Base-by-base conservation (phyloP, 2,113 vertebrate genomes). In the Lota lota region DNA sequence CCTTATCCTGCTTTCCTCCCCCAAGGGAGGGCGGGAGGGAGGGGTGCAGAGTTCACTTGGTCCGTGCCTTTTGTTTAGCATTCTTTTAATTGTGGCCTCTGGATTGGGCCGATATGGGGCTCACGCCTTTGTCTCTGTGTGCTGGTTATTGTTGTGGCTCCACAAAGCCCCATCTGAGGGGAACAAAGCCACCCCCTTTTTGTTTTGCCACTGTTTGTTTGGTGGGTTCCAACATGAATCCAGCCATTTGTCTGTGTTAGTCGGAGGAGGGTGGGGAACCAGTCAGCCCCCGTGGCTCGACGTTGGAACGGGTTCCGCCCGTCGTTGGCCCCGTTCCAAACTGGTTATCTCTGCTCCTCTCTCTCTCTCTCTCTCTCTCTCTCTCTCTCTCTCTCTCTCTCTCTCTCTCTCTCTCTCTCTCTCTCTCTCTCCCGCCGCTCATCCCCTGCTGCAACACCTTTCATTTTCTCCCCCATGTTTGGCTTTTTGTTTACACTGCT, bases 161-260 rank as follows among this genome's bases (percentile, higher is more conserved):
- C 88, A 87, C 84, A 90, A 88, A 88, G 88, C 87, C 81, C 82
- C 79, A 70, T 85, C 87, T 81, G 84, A 76, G 75, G 74, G 83
- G 82, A 86, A 90, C 88, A 90, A 90, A 88, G 87, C 84, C 87
- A 12, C 1, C 40, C 8, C 40, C 40, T 2, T 10, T 47, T 87
- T 87, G 88, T 88, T 40, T n/a, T 56, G 16, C 16, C 17, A 18
- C 40, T 47, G 40, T 47, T 47, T 47, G 40, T 47, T 47, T 47
- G 40, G 40, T 47, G 40, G 87, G 81, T 88, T 88, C 82, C 79
- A 69, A 90, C 84, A 87, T 88, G 85, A 90, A 88, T 88, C 85
- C 85, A 73, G 76, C 66, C 83, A 64, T 81, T 88, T 88, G 88
- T 87, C 73, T 76, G 73, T 75, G 75, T 81, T 81, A 71, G 71